phyloP scores from a whole-genome alignment of 2,113 vertebrate species.

The Crotophaga sulcirostris region DNA sequence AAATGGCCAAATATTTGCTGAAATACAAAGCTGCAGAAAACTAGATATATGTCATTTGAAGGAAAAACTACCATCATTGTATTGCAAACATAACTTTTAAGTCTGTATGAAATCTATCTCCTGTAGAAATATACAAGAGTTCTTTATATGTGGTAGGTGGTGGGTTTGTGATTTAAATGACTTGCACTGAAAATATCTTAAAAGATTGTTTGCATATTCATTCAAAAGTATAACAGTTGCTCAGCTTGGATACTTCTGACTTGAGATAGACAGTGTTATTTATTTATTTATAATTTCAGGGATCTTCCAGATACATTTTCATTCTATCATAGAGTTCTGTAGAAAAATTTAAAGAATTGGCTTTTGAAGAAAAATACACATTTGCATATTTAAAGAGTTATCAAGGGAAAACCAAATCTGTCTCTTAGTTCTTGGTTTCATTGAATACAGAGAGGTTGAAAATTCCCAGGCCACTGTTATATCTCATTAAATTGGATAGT shows the following conservation, averaged over 20 bases:
- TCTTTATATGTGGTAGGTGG: background rate
- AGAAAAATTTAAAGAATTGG: background rate
- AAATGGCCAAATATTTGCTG: background rate
- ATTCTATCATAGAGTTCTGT: background rate
- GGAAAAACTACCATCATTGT: background rate
- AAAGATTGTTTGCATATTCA: background rate
- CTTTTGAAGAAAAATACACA: background rate
- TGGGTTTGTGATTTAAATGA: background rate
- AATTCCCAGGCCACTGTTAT: background rate
- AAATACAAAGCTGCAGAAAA: background rate
- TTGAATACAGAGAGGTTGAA: background rate
- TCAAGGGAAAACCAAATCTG: background rate
- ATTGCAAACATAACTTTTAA: background rate
- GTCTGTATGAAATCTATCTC: background rate
- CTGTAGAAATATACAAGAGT: background rate
- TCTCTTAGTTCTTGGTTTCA: background rate
- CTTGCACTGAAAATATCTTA: background rate
- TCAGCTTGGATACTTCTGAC: background rate
- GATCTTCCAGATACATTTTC: background rate
- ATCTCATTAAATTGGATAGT: background rate
- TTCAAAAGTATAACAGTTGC: background rate
- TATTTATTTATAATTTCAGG: background rate
- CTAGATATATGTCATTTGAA: background rate
- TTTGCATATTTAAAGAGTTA: background rate
- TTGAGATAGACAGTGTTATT: background rate